Conservation (phyloP, 2,888 invertebrate species). For the Axea sp. region DNA sequence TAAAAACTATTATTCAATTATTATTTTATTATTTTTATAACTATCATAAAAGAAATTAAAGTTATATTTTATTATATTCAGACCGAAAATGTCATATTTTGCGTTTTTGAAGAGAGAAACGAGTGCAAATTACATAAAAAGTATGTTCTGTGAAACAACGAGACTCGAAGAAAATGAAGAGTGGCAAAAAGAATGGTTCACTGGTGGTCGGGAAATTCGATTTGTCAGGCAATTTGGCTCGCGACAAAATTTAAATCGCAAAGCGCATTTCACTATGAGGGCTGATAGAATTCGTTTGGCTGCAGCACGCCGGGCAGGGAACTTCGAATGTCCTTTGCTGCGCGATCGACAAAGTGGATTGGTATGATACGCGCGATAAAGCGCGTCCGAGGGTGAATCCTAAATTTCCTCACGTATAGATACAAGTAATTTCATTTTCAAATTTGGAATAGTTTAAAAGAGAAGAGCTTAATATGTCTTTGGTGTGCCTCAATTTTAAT, state of each 20-base stretch:
- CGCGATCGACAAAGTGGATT: constrained; percentile 75
- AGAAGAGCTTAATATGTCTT: constrained; percentile 24
- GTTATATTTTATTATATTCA: too few relatives aligned
- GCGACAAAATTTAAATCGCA: constrained; percentile 79
- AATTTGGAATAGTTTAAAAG: constrained; percentile 59
- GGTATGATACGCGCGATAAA: constrained; percentile 74
- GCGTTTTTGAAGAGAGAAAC: background rate
- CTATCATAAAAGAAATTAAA: too few relatives aligned
- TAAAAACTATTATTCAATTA: too few relatives aligned
- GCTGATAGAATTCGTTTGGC: constrained; percentile 57
- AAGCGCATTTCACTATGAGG: constrained; percentile 70
- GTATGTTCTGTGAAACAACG: constrained; percentile 17
- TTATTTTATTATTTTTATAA: too few relatives aligned
- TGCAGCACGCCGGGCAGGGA: constrained; percentile 51
- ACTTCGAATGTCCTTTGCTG: constrained; percentile 73
- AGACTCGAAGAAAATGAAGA: constrained; percentile 46
- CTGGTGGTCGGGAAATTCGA: constrained; percentile 41
- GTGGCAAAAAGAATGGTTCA: constrained; percentile 44
- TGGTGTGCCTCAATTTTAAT: constrained; percentile 3
- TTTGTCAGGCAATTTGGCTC: constrained; percentile 74
- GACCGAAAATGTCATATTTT: background rate
- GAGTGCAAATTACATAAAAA: constrained; percentile 16
- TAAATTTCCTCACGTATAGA: constrained; percentile 69
- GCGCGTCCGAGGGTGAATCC: constrained; percentile 77
- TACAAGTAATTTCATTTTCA: constrained; percentile 75